Evolutionary conservation across 2,888 invertebrate genomes (phyloP).

Genomic region (Didymodactylos carnosus): DNA sequence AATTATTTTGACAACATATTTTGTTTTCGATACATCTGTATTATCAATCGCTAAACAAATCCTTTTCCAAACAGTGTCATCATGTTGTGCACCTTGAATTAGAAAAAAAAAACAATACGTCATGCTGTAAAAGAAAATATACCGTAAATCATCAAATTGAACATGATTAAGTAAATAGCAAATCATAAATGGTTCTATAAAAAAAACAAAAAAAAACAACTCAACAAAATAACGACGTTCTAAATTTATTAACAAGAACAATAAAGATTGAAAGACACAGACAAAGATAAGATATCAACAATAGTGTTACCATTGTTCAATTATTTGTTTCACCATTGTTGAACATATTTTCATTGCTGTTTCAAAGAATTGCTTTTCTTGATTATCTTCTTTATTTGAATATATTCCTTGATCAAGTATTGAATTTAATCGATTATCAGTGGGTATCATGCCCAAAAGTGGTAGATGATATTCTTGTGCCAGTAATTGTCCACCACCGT

Average conservation of each 20-base stretch:
- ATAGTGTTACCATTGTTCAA: background rate
- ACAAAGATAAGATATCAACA: background rate
- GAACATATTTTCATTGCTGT: background rate
- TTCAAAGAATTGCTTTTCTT: background rate
- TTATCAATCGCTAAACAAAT: background rate
- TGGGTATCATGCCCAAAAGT: conserved; percentile 46
- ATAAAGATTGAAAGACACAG: background rate
- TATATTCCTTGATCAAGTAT: conserved; percentile 30
- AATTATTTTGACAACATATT: background rate
- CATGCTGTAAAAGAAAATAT: background rate
- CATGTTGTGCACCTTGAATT: background rate
- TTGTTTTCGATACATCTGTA: background rate
- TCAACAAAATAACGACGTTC: too few species aligned
- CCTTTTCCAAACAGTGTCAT: too few species aligned
- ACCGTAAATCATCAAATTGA: too few species aligned
- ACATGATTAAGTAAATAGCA: too few species aligned
- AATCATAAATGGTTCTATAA: too few species aligned
- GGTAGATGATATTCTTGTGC: conserved; percentile 56
- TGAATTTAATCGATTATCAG: background rate
- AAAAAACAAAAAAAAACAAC: too few species aligned
- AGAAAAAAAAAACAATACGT: background rate
- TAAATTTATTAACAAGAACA: too few species aligned
- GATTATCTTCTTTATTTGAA: conserved; percentile 44
- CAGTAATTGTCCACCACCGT: conserved; percentile 66
- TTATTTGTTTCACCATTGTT: background rate